These are phyloP conservation scores for Pararge aegeria DNA, from an alignment of 1,140 invertebrate genomes.

Conservation along the genomic window DNA sequence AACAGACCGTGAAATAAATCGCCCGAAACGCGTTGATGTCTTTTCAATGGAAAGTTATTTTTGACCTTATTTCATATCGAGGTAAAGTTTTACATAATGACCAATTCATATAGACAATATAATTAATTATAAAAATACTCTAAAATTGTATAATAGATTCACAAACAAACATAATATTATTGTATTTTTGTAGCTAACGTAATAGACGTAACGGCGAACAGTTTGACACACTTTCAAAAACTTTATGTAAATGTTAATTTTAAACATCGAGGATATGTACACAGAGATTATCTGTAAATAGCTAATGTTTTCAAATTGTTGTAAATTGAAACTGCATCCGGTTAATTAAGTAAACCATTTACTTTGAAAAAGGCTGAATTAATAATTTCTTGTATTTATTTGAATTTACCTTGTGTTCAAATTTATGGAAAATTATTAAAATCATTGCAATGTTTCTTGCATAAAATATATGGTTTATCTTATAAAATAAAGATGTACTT, in stretches of 20 bases:
- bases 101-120: not conserved
- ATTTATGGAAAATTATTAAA: not conserved
- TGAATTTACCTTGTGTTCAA: not conserved
- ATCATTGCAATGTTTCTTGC: no score
- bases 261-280: not conserved
- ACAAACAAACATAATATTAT: slow-evolving; percentile 4
- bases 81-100: slow-evolving; percentile 14
- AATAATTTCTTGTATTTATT: not conserved
- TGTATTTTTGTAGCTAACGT: slow-evolving; percentile 2
- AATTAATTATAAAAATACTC: not conserved
- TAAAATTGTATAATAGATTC: slow-evolving; percentile 1
- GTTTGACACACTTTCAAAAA: slow-evolving; percentile 12
- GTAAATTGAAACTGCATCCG: not conserved
- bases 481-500: no score
- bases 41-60: slow-evolving; percentile 28
- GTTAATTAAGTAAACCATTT: not conserved
- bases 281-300: slow-evolving; percentile 4
- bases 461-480: no score
- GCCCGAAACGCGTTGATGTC: slow-evolving; percentile 45
- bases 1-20: not conserved
- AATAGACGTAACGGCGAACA: not conserved
- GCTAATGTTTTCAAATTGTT: slow-evolving; percentile 1
- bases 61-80: not conserved
- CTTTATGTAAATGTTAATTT: not conserved
- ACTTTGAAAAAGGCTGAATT: not conserved